A percentile compares a stretch with the other conserved stretches of the same genome.
phyloP scores from a whole-genome alignment of 2,113 vertebrate species.

The Dinomys branickii region DNA sequence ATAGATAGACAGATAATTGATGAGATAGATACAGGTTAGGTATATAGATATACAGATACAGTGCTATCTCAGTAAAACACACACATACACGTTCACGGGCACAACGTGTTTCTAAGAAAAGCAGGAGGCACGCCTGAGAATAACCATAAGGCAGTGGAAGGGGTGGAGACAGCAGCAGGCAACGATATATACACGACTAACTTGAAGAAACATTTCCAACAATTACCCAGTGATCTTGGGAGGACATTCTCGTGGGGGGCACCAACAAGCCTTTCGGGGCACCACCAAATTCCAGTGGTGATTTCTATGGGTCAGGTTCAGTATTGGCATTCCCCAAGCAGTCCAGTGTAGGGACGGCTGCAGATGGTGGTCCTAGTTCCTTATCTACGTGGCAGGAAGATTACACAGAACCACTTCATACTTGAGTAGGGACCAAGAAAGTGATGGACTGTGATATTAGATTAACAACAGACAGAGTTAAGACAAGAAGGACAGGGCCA shows the following conservation, averaged over 20 bases:
- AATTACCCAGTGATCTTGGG: neutral
- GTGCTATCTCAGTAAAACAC: too few species aligned
- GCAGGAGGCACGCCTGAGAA: neutral
- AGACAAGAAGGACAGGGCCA: neutral
- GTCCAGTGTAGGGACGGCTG: neutral
- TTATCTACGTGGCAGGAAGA: too few species aligned
- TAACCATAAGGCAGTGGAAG: neutral
- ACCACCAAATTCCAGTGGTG: neutral
- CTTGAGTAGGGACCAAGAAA: neutral
- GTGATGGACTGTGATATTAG: neutral
- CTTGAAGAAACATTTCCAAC: neutral
- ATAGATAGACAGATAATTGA: neutral
- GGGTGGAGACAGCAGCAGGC: neutral
- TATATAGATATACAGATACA: too few species aligned
- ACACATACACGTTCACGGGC: neutral
- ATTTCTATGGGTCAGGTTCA: neutral
- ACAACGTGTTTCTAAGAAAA: neutral
- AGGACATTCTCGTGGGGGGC: neutral
- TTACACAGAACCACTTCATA: neutral
- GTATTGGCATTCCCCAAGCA: neutral
- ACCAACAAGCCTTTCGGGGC: neutral
- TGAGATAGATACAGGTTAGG: too few species aligned
- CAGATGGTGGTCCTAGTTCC: neutral
- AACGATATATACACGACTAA: neutral
- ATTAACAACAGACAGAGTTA: neutral